Conservation (phyloP, 2,113 vertebrate species). For the Stomatorhinus ivindoensis region DNA sequence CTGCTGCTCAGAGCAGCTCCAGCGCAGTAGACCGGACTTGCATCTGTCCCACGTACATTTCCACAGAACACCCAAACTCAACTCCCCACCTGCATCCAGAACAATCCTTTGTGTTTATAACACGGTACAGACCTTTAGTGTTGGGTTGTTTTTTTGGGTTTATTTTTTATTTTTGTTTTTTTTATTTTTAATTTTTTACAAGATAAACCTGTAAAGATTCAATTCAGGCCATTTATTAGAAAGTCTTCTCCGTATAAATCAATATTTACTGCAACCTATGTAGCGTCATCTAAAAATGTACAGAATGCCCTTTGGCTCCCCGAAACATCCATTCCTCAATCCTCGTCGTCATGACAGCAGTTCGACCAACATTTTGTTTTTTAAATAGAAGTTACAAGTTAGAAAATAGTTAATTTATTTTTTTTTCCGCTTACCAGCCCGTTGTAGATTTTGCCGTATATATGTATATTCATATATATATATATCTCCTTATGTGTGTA, state of each 20-base stretch:
- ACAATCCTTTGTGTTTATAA: conserved; percentile 67
- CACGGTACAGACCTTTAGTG: conserved; percentile 73
- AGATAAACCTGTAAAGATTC: conserved; percentile 61
- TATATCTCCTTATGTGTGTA: conserved; percentile 41
- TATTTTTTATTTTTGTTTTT: conserved; percentile 25
- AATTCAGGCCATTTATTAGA: conserved; percentile 63
- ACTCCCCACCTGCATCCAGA: conserved; percentile 43
- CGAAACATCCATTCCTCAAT: conserved; percentile 51
- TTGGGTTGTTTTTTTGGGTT: conserved; percentile 26
- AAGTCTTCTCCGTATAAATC: conserved; percentile 68
- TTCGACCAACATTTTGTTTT: conserved; percentile 50
- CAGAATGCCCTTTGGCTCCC: conserved; percentile 50
- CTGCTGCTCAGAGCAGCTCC: conserved; percentile 71
- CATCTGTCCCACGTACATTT: conserved; percentile 25
- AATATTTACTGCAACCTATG: conserved; percentile 62
- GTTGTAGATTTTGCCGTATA: conserved; percentile 69
- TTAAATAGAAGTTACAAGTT: conserved; percentile 86
- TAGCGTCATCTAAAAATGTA: conserved; percentile 66
- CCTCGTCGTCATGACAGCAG: conserved; percentile 56
- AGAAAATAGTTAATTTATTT: conserved; percentile 81
- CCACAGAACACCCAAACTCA: neutral
- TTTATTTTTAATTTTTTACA: conserved; percentile 35
- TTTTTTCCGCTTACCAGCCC: conserved; percentile 78
- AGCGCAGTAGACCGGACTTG: conserved; percentile 58
- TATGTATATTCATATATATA: conserved; percentile 59